These are phyloP conservation scores for Muricea muricata DNA, from an alignment of 92 coral and sea anemone species.

Conservation along the genomic window DNA sequence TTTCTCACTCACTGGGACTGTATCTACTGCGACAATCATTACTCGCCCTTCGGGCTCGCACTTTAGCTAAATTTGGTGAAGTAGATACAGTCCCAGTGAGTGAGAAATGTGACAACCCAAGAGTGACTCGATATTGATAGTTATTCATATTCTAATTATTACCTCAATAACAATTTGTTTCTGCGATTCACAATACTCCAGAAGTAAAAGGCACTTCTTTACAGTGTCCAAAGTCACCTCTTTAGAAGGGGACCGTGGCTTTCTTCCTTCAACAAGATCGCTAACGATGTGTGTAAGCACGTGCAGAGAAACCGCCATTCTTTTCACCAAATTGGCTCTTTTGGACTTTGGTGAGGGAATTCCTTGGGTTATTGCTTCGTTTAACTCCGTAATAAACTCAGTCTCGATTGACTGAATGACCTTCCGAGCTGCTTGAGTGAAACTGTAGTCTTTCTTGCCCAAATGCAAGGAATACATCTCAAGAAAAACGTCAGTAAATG, in stretches of 20 bases:
- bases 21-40: too few relatives aligned
- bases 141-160: too few relatives aligned
- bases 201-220: background rate
- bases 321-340: constrained; percentile 52
- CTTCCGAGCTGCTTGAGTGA: constrained; percentile 46
- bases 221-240: constrained; percentile 34
- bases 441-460: constrained; percentile 29
- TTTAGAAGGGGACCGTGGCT: constrained; percentile 43
- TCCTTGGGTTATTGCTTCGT: constrained; percentile 66
- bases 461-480: constrained; percentile 52
- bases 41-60: too few relatives aligned
- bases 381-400: constrained; percentile 55
- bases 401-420: constrained; percentile 30
- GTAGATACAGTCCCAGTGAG: too few relatives aligned
- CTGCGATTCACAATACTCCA: constrained; percentile 56
- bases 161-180: constrained; percentile 62
- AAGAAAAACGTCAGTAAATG: constrained; percentile 64
- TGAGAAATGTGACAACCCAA: too few relatives aligned
- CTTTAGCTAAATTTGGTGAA: too few relatives aligned
- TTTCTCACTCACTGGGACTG: too few relatives aligned
- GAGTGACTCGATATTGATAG: too few relatives aligned
- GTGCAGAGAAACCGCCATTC: constrained; percentile 61
- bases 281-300: constrained; percentile 23
- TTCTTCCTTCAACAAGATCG: constrained; percentile 14
- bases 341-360: constrained; percentile 66